A percentile compares a stretch with the other conserved stretches of the same genome.
These are phyloP conservation scores for Oithona nana DNA, from an alignment of 2,888 invertebrate species.

Conservation along the genomic window DNA sequence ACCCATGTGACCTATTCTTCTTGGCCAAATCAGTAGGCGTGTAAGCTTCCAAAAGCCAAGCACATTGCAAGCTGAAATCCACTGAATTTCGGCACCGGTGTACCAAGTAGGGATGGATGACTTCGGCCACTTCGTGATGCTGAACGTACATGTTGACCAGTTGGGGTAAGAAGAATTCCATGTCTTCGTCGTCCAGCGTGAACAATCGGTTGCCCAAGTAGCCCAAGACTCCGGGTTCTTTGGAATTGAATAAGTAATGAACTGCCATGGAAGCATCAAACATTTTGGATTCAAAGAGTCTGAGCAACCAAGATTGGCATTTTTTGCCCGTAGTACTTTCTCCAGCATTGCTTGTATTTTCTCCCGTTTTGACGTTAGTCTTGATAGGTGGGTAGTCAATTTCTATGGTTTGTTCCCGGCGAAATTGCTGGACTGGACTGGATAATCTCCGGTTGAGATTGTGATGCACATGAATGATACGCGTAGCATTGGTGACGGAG, in stretches of 20 bases:
- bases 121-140: conserved; percentile 91
- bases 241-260: conserved; percentile 90
- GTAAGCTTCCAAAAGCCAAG: conserved; percentile 91
- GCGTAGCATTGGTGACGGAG: neutral
- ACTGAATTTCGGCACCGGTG: conserved; percentile 68
- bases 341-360: neutral
- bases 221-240: conserved; percentile 90
- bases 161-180: conserved; percentile 95
- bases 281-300: conserved; percentile 89
- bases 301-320: conserved; percentile 39
- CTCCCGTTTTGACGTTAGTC: neutral
- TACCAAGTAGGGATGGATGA: conserved; percentile 59
- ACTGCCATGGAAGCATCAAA: conserved; percentile 98
- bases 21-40: conserved; percentile 45
- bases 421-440: neutral
- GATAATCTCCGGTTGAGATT: neutral
- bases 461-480: neutral
- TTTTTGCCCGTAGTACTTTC: neutral
- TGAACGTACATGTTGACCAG: conserved; percentile 95
- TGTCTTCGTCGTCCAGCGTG: conserved; percentile 72
- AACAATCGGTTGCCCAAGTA: conserved; percentile 56
- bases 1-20: conserved; percentile 51
- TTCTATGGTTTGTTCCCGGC: neutral
- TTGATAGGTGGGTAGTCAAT: neutral
- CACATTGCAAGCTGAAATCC: conserved; percentile 85